Percentiles rank a stretch among this genome's conserved stretches.
Evolutionary conservation across 2,113 vertebrate genomes (phyloP).

Genomic region (Heterocephalus glaber): DNA sequence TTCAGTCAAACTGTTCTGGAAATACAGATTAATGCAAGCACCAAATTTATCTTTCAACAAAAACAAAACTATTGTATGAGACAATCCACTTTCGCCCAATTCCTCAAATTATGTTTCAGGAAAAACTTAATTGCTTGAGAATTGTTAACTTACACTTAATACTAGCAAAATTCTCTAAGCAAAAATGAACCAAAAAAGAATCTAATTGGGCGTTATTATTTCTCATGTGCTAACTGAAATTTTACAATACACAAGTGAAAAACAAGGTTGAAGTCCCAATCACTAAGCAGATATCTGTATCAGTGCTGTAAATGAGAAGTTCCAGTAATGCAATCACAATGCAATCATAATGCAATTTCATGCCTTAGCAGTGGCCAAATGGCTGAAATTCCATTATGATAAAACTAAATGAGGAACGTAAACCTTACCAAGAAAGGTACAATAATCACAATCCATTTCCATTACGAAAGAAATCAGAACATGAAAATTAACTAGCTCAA

Average conservation of each 20-base stretch:
- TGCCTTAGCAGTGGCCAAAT: background rate
- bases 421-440: background rate
- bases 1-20: background rate
- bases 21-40: background rate
- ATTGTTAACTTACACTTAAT: background rate
- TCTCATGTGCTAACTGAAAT: background rate
- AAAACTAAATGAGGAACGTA: background rate
- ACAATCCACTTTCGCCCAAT: background rate
- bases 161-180: background rate
- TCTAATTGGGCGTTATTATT: background rate
- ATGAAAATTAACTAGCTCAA: background rate
- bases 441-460: background rate
- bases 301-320: background rate
- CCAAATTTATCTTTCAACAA: background rate
- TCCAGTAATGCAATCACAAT: too few species aligned
- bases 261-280: background rate
- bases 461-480: background rate
- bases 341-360: background rate
- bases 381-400: background rate
- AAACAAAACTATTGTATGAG: background rate
- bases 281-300: background rate
- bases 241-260: background rate
- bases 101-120: background rate
- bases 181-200: background rate
- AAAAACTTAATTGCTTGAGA: background rate